Conservation (phyloP, 2,113 vertebrate genomes). For the Felis catus region DNA sequence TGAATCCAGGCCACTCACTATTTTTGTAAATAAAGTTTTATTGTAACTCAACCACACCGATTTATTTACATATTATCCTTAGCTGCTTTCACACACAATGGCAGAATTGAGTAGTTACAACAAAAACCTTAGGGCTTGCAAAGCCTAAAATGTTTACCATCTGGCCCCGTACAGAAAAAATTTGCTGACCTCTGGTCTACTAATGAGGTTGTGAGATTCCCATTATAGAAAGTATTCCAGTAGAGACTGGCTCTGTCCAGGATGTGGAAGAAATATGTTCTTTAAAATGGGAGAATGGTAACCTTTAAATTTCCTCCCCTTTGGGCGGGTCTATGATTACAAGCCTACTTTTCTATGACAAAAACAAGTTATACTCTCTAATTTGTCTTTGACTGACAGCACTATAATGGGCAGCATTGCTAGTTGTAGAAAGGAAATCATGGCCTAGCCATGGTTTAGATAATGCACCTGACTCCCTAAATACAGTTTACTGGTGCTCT, state of each 20-base stretch:
- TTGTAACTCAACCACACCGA: neutral
- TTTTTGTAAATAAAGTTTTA: neutral
- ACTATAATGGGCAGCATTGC: neutral
- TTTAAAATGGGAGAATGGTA: neutral
- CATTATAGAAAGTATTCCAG: neutral
- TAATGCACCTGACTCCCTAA: neutral
- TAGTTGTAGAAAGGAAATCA: neutral
- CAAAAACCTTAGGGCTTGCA: neutral
- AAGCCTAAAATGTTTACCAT: neutral
- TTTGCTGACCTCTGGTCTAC: neutral
- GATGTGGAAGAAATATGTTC: neutral
- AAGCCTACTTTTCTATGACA: neutral
- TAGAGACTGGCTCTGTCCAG: neutral
- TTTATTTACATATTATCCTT: neutral
- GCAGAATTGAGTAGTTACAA: neutral
- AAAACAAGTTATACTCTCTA: neutral
- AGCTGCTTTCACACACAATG: neutral
- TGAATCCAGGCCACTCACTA: neutral
- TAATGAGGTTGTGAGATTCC: neutral
- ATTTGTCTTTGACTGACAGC: slow-evolving; percentile 12
- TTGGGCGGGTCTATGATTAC: neutral
- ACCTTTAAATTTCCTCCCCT: neutral
- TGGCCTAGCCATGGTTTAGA: neutral
- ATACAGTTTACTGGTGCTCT: neutral
- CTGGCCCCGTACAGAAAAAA: neutral